A percentile compares a stretch with the other conserved stretches of the same genome.
Evolutionary conservation across 2,888 invertebrate genomes (phyloP).

Genomic region (Acleris sparsana): DNA sequence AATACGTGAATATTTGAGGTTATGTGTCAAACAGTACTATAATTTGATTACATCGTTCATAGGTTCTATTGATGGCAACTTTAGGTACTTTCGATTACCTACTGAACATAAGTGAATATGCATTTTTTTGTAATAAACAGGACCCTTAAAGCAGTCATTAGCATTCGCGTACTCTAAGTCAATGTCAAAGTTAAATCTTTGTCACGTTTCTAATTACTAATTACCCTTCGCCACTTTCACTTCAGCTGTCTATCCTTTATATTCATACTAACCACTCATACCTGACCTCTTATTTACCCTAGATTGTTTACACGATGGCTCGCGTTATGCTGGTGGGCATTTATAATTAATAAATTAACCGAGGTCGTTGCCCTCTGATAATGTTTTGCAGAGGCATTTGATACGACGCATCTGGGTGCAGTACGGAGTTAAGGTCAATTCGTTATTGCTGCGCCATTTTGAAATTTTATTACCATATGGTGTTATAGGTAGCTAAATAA

Average conservation of each 20-base stretch:
- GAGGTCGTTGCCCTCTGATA: slow-evolving; percentile 69
- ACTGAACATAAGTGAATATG: background rate
- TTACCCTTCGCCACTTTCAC: slow-evolving; percentile 66
- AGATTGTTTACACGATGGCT: slow-evolving; percentile 56
- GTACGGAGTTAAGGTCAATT: slow-evolving; percentile 66
- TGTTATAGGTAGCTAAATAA: no score
- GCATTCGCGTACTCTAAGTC: slow-evolving; percentile 23
- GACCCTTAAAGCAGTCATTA: background rate
- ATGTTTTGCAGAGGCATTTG: slow-evolving; percentile 72
- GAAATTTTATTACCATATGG: slow-evolving; percentile 10
- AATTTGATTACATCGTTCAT: no score
- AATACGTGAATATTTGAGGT: no score
- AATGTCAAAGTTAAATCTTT: slow-evolving; percentile 29
- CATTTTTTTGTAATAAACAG: no score
- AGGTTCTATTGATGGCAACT: no score
- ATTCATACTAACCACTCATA: slow-evolving; percentile 48
- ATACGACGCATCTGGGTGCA: slow-evolving; percentile 75
- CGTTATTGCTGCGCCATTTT: slow-evolving; percentile 17
- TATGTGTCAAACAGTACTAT: no score
- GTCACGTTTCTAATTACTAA: slow-evolving; percentile 53
- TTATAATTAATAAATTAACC: slow-evolving; percentile 81
- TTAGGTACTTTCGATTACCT: background rate
- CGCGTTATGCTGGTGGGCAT: slow-evolving; percentile 42
- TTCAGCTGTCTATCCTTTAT: slow-evolving; percentile 60
- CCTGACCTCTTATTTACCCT: slow-evolving; percentile 50